Percentiles rank a stretch among this genome's conserved stretches.
Evolutionary conservation across 2,797 vertebrate species (phyloP).

Genomic region (Melanotaenia parkinsoni): DNA sequence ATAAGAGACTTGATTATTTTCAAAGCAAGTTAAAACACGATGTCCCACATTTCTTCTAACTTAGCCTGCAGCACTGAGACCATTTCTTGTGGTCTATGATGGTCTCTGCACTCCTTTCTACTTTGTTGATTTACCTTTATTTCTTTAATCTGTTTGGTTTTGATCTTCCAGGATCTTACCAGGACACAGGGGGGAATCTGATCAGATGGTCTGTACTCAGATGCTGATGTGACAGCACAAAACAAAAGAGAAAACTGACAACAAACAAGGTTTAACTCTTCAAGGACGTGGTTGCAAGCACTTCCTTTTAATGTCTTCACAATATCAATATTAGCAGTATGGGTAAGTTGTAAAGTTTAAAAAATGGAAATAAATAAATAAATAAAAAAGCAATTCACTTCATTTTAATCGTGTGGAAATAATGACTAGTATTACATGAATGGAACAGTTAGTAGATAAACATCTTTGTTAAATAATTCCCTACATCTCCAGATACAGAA

Average conservation of each 20-base stretch:
- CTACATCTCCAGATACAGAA: slow-evolving; percentile 44
- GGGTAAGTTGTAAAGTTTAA: slow-evolving; percentile 18
- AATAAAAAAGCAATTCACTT: neutral
- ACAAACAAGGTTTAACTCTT: slow-evolving; percentile 41
- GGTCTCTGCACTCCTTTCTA: neutral
- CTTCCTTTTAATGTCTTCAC: slow-evolving; percentile 35
- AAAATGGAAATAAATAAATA: slow-evolving; percentile 1
- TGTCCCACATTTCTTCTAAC: neutral
- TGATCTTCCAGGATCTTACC: slow-evolving; percentile 19
- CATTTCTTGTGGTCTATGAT: neutral
- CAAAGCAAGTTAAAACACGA: neutral
- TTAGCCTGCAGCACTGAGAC: neutral
- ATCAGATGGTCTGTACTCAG: too few relatives aligned
- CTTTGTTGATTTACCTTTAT: neutral
- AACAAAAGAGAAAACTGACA: slow-evolving; percentile 36
- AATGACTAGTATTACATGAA: slow-evolving; percentile 23
- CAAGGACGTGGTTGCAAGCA: slow-evolving; percentile 21
- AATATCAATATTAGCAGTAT: slow-evolving; percentile 29
- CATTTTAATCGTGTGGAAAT: slow-evolving; percentile 11
- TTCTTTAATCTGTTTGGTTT: slow-evolving; percentile 3
- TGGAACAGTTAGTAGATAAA: slow-evolving; percentile 36
- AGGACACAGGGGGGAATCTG: slow-evolving; percentile 29
- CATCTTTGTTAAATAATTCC: slow-evolving; percentile 53
- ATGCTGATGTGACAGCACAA: slow-evolving; percentile 15
- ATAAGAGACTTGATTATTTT: neutral